Evolutionary conservation across 2,797 vertebrate species (phyloP).

Genomic region (Neosalanx taihuensis): DNA sequence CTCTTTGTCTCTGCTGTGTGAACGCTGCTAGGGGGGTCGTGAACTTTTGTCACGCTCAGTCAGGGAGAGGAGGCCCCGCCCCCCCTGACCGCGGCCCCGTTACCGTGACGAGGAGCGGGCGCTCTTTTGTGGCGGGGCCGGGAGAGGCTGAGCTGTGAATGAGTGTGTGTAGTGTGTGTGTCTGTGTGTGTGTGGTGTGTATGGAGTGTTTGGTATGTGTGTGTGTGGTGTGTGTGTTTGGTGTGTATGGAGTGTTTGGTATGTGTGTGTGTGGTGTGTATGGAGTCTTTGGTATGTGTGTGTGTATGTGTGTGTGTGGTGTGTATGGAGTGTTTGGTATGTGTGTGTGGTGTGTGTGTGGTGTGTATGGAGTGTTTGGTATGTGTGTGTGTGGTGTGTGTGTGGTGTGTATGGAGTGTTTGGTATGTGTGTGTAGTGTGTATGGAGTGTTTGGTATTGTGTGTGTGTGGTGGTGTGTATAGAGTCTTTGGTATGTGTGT

Average conservation of each 20-base stretch:
- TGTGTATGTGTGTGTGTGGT: constrained; percentile 8
- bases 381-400: constrained; percentile 7
- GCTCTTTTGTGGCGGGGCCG: constrained; percentile 12
- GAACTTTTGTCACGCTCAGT: constrained; percentile 79
- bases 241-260: not conserved
- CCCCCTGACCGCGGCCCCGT: constrained; percentile 40
- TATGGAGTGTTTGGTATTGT: not conserved
- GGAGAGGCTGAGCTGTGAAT: not conserved
- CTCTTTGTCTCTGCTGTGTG: constrained; percentile 84
- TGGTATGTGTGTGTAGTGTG: constrained; percentile 7
- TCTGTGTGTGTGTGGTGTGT: not conserved
- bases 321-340: no score
- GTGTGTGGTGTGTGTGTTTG: not conserved
- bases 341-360: constrained; percentile 11
- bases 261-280: constrained; percentile 6
- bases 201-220: not conserved
- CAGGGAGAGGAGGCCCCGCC: constrained; percentile 47
- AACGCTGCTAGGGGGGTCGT: constrained; percentile 75
- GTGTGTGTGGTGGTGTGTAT: constrained; percentile 10
- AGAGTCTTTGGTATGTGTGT: constrained; percentile 46
- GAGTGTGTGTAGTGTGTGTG: constrained; percentile 2
- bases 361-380: not conserved
- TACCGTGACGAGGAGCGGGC: constrained; percentile 49
- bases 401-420: not conserved
- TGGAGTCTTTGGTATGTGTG: constrained; percentile 1